phyloP scores from a whole-genome alignment of 2,888 invertebrate species.

The Galeopsomyia nigrocyanea region DNA sequence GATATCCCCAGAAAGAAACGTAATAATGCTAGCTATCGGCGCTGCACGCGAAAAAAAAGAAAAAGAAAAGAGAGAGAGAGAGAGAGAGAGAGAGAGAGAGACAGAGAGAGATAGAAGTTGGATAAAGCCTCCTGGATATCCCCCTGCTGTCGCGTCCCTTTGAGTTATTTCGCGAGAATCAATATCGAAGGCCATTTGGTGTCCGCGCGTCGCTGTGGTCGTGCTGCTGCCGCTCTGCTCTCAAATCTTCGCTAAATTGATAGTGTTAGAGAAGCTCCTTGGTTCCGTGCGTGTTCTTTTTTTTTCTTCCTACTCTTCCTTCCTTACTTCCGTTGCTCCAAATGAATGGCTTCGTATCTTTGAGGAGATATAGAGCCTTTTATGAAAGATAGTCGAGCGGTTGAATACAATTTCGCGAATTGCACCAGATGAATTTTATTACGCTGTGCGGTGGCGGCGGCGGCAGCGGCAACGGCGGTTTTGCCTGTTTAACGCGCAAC shows the following conservation, averaged over 20 bases:
- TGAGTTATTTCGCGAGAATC: constrained; percentile 53
- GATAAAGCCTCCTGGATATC: neutral
- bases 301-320: constrained; percentile 12
- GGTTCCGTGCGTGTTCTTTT: neutral
- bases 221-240: neutral
- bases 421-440: constrained; percentile 21
- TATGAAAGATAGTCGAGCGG: neutral
- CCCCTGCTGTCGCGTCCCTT: constrained; percentile 48
- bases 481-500: constrained; percentile 3
- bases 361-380: too few relatives aligned
- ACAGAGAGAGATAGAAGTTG: too few relatives aligned
- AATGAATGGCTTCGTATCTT: too few relatives aligned
- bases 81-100: too few relatives aligned
- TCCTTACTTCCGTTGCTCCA: neutral
- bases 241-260: constrained; percentile 54
- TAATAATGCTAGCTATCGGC: constrained; percentile 51
- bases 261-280: constrained; percentile 44
- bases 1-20: constrained; percentile 48
- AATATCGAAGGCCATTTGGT: constrained; percentile 52
- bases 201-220: constrained; percentile 11
- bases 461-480: neutral
- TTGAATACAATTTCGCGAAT: constrained; percentile 32
- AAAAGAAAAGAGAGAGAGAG: neutral
- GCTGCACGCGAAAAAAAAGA: neutral
- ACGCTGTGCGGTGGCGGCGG: constrained; percentile 1